A percentile compares a stretch with the other conserved stretches of the same genome.
Evolutionary conservation across 2,888 invertebrate genomes (phyloP).

Genomic region (Resseliella maxima): DNA sequence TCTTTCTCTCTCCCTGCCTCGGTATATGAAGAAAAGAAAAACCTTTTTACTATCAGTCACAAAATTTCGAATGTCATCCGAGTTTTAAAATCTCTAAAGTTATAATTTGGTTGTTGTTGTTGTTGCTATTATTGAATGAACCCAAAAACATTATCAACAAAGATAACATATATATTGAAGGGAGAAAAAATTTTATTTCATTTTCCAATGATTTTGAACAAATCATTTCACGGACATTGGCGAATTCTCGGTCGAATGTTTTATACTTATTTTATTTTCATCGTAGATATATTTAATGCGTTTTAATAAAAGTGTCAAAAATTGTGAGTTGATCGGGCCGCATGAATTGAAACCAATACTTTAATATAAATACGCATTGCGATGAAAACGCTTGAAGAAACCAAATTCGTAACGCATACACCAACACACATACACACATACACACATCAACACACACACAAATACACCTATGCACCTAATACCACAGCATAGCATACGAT

Average conservation of each 20-base stretch:
- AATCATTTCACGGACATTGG: neutral
- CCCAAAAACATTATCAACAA: too few relatives aligned
- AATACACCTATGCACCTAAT: too few relatives aligned
- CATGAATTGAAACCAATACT: neutral
- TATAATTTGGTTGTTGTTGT: too few relatives aligned
- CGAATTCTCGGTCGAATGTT: too few relatives aligned
- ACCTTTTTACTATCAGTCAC: neutral
- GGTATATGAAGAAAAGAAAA: neutral
- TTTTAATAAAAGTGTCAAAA: conserved; percentile 27
- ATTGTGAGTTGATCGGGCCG: neutral
- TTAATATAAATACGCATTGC: conserved; percentile 15
- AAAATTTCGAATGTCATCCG: neutral
- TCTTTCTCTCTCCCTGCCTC: neutral
- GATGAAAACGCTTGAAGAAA: neutral
- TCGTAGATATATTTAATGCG: neutral
- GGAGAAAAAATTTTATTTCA: too few relatives aligned
- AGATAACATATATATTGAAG: too few relatives aligned
- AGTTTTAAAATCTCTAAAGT: neutral
- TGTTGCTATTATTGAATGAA: neutral
- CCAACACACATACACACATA: neutral
- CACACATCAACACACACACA: neutral
- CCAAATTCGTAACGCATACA: neutral
- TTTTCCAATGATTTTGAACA: too few relatives aligned
- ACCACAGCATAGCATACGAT: too few relatives aligned
- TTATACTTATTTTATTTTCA: neutral